Percentiles rank a stretch among this genome's conserved stretches.
phyloP scores from a whole-genome alignment of 2,113 vertebrate species.

The Mesitornis unicolor region DNA sequence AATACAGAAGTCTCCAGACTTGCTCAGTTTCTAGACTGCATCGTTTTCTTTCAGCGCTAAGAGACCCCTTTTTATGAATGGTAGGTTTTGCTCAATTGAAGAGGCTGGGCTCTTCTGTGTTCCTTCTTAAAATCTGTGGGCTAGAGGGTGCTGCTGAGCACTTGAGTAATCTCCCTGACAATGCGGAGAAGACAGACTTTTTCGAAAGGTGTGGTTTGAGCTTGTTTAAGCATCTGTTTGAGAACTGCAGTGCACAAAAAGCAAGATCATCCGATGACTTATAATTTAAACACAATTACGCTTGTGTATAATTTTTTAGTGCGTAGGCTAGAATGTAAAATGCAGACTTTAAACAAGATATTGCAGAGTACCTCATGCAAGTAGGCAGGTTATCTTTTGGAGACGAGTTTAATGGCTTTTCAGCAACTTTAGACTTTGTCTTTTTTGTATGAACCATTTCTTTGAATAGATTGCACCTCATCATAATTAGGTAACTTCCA shows the following conservation, averaged over 20 bases:
- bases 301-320: background rate
- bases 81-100: background rate
- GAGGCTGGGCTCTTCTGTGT: background rate
- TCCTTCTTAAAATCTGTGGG: background rate
- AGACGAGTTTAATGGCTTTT: background rate
- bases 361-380: background rate
- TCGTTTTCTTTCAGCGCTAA: background rate
- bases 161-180: background rate
- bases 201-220: background rate
- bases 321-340: background rate
- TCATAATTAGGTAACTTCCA: background rate
- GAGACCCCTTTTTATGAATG: constrained; percentile 52
- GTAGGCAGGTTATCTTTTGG: background rate
- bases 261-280: background rate
- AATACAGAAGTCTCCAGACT: background rate
- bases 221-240: background rate
- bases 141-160: constrained; percentile 61
- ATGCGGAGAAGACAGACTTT: background rate
- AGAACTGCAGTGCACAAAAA: background rate
- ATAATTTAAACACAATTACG: background rate
- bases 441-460: background rate
- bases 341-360: background rate
- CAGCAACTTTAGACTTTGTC: background rate
- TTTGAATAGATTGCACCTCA: background rate
- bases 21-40: background rate